Conservation (phyloP, 2,888 invertebrate genomes). For the Dilophus febrilis region DNA sequence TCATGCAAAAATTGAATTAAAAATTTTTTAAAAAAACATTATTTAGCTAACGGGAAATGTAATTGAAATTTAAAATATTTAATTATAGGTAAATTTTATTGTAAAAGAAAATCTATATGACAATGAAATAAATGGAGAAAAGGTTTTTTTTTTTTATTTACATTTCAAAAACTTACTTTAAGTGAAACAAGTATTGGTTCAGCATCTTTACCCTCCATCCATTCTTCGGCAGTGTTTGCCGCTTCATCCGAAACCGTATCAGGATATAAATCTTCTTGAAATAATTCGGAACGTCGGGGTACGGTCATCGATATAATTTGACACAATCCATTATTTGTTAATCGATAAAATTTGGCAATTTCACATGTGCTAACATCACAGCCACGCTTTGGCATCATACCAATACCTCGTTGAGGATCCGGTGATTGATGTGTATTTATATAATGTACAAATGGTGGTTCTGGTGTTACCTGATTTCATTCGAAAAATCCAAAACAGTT, state of each 20-base stretch:
- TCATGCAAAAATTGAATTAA: too few relatives aligned
- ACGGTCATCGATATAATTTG: constrained; percentile 93
- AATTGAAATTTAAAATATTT: too few relatives aligned
- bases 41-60: too few relatives aligned
- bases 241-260: constrained; percentile 85
- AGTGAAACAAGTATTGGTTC: constrained; percentile 84
- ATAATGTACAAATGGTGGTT: constrained; percentile 88
- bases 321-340: constrained; percentile 86
- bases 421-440: constrained; percentile 95
- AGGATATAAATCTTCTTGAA: constrained; percentile 94
- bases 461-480: constrained; percentile 74
- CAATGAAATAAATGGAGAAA: too few relatives aligned
- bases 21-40: too few relatives aligned
- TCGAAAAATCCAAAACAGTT: constrained; percentile 2
- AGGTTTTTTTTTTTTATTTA: too few relatives aligned
- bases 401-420: constrained; percentile 93
- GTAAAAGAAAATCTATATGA: too few relatives aligned
- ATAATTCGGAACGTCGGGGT: constrained; percentile 89
- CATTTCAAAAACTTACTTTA: constrained; percentile 71
- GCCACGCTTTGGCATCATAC: constrained; percentile 96
- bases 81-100: too few relatives aligned
- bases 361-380: constrained; percentile 89
- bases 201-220: constrained; percentile 75
- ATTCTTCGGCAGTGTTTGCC: constrained; percentile 79
- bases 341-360: constrained; percentile 85